These are phyloP conservation scores for Tychaedon coryphoeus DNA, from an alignment of 2,113 vertebrate genomes.

Conservation along the genomic window DNA sequence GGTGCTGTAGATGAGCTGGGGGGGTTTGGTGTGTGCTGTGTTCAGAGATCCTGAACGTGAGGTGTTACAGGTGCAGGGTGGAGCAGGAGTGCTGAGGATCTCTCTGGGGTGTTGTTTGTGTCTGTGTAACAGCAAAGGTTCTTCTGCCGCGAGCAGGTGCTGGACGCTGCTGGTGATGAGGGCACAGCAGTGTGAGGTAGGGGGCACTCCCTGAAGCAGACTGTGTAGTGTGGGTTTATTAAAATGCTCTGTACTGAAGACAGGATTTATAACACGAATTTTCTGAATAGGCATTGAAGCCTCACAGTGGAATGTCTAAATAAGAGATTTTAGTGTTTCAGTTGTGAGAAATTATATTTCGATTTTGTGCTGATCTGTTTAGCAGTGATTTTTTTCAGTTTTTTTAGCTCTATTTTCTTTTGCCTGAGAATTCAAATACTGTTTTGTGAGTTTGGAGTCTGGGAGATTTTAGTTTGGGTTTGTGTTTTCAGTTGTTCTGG, in stretches of 20 bases:
- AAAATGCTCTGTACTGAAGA: neutral
- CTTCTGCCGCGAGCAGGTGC: neutral
- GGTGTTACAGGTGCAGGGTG: neutral
- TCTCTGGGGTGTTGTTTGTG: neutral
- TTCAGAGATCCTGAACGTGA: neutral
- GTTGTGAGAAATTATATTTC: neutral
- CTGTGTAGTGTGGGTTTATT: neutral
- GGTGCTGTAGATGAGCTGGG: neutral
- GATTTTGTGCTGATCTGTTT: neutral
- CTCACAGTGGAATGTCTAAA: neutral
- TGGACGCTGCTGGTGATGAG: neutral
- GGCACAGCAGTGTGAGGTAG: fast-evolving
- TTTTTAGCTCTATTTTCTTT: neutral
- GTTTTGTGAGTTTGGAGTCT: neutral
- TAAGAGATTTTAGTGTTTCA: neutral
- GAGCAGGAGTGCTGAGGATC: neutral
- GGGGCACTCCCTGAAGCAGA: neutral
- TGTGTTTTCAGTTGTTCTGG: neutral
- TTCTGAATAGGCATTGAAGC: neutral
- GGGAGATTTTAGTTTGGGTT: neutral
- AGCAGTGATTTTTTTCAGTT: neutral
- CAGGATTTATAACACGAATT: neutral
- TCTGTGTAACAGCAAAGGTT: neutral
- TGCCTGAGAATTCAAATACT: neutral
- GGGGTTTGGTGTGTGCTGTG: neutral